Base-by-base conservation (phyloP, 2,113 vertebrate genomes). In the Lonchura striata region DNA sequence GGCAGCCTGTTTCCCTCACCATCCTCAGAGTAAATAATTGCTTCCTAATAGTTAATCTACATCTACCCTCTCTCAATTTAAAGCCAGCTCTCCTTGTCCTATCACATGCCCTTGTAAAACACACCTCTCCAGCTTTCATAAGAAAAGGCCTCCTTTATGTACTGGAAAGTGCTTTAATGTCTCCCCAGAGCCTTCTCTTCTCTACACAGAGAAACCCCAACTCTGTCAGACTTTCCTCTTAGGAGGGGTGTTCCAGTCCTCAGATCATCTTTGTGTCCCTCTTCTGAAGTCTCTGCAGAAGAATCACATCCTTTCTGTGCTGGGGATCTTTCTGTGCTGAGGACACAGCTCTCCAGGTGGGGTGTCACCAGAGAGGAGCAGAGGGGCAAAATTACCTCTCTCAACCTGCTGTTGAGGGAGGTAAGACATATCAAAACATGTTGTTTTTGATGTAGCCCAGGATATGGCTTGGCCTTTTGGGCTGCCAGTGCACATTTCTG, bases 371-470 rank as follows among this genome's bases (percentile, higher is more conserved):
- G 10, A 64, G 49, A 3, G 19, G 3, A 68, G 39, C 0, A 61
- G 21, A 66, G 10, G 5, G 13, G 13, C 3, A 71, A 21, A 80
- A 80, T 39, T 47, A 15, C 19, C 31, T 61, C n/a, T 19, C 14
- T 33, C 1, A 1, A 5, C 20, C 44, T 64, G 53, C 17, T 59
- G 39, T 39, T 39, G 39, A 39, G 39, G 39, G 39, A 39, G 39
- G 39, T 39, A 39, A 39, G 11, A 39, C 39, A 39, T 39, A 11
- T 39, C 39, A 39, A 39, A 39, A 15, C 33, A 54, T 0, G 0
- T 3, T 42, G 21, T 21, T 79, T 68, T 60, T 61, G n/a, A 30
- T 75, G 37, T n/a, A 79, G 66, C 15, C 21, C 23, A 14, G 15
- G 27, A 47, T 35, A 31, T 0, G 3, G 4, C 3, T 44, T 44